phyloP scores from a whole-genome alignment of 1,140 invertebrate genomes.

The Eumaeus atala region DNA sequence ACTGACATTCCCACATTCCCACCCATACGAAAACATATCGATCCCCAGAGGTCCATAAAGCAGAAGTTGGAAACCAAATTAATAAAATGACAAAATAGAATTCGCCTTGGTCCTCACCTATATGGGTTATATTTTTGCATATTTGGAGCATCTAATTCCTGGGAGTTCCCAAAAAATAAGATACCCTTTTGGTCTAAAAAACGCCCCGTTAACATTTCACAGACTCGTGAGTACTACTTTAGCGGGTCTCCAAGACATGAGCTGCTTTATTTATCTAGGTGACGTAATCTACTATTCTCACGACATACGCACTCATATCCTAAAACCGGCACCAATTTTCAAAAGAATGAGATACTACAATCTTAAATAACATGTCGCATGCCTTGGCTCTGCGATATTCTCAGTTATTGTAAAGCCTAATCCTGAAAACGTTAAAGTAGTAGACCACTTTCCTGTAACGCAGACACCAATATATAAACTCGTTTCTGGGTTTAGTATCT shows the following conservation, averaged over 20 bases:
- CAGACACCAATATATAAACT: no score
- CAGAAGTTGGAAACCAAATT: slow-evolving; percentile 47
- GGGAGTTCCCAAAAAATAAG: background rate
- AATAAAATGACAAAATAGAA: slow-evolving; percentile 32
- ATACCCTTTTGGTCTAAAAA: slow-evolving; percentile 44
- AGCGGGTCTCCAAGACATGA: slow-evolving; percentile 31
- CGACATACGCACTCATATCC: slow-evolving; percentile 11
- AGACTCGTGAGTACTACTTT: slow-evolving; percentile 53
- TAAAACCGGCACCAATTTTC: slow-evolving; percentile 8
- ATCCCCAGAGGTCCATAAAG: slow-evolving; percentile 41
- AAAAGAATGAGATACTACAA: slow-evolving; percentile 16
- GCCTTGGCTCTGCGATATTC: no score
- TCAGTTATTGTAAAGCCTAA: no score
- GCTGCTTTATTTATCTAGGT: slow-evolving; percentile 62
- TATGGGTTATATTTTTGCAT: no score
- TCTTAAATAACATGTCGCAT: slow-evolving; percentile 19
- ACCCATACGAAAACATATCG: slow-evolving; percentile 36
- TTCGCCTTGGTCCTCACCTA: background rate
- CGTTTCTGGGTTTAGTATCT: no score
- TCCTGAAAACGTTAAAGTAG: no score
- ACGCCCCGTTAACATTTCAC: slow-evolving; percentile 53
- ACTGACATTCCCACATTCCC: slow-evolving; percentile 13
- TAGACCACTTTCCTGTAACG: no score
- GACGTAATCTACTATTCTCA: slow-evolving; percentile 40
- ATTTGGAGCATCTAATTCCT: no score